A percentile compares a stretch with the other conserved stretches of the same genome.
Conservation (phyloP, 2,797 vertebrate genomes). For the Capromys pilorides region DNA sequence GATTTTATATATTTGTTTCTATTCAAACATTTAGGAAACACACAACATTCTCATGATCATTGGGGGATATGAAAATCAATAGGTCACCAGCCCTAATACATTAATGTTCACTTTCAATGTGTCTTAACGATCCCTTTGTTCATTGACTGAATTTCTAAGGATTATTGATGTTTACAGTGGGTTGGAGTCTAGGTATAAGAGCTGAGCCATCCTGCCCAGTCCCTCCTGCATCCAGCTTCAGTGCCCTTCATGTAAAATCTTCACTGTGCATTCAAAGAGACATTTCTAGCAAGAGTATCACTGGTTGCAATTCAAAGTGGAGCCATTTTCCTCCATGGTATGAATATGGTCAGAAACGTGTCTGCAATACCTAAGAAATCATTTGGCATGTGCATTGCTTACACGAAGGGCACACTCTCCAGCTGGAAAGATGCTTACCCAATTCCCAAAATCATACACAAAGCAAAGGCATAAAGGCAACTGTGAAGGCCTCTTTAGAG, state of each 20-base stretch:
- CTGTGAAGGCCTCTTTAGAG: not conserved
- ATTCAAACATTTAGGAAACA: constrained; percentile 8
- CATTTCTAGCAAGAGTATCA: not conserved
- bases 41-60: not conserved
- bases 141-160: not conserved
- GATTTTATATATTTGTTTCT: not conserved
- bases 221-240: not conserved
- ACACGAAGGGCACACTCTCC: not conserved
- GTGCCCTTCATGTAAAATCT: not conserved
- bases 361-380: not conserved
- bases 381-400: not conserved
- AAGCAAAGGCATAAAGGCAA: not conserved
- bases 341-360: not conserved
- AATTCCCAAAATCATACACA: not conserved
- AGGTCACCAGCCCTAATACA: not conserved
- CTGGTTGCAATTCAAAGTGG: not conserved
- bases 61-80: not conserved
- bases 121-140: not conserved
- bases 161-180: not conserved
- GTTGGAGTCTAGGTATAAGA: not conserved
- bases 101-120: not conserved
- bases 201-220: not conserved
- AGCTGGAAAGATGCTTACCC: not conserved
- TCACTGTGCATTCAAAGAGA: not conserved
- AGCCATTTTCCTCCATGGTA: not conserved